These are phyloP conservation scores for Andrena cerasifolii DNA, from an alignment of 1,140 invertebrate genomes.

Conservation along the genomic window DNA sequence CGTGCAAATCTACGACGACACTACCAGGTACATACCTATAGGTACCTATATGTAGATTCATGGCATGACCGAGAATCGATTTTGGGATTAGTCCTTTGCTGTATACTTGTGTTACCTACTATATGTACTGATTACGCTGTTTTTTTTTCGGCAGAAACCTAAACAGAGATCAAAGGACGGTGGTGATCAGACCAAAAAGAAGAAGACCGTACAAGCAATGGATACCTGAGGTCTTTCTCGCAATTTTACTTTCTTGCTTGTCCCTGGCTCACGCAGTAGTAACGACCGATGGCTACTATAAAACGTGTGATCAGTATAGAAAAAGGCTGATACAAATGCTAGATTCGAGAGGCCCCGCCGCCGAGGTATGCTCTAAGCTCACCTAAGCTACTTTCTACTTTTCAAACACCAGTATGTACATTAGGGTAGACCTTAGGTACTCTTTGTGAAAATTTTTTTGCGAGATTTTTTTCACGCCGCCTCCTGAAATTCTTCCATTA, in stretches of 20 bases:
- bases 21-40: constrained; percentile 29
- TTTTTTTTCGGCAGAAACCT: constrained; percentile 16
- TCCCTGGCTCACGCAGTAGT: constrained; percentile 85
- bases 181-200: constrained; percentile 83
- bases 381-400: too few species aligned
- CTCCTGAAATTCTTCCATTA: too few species aligned
- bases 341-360: constrained; percentile 75
- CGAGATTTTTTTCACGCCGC: too few species aligned
- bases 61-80: too few species aligned
- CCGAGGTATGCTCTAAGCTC: constrained; percentile 63
- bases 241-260: constrained; percentile 84
- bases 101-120: too few species aligned
- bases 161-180: constrained; percentile 65
- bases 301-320: constrained; percentile 86
- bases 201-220: constrained; percentile 84
- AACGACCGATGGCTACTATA: constrained; percentile 86
- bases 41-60: too few species aligned
- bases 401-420: too few species aligned
- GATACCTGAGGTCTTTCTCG: constrained; percentile 83
- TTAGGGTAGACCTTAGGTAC: too few species aligned
- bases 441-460: too few species aligned
- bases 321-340: constrained; percentile 82
- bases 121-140: too few species aligned
- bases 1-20: constrained; percentile 57
- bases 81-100: too few species aligned